Evolutionary conservation across 2,888 invertebrate species (phyloP).

Genomic region (Amblyjoppa fuscipennis): DNA sequence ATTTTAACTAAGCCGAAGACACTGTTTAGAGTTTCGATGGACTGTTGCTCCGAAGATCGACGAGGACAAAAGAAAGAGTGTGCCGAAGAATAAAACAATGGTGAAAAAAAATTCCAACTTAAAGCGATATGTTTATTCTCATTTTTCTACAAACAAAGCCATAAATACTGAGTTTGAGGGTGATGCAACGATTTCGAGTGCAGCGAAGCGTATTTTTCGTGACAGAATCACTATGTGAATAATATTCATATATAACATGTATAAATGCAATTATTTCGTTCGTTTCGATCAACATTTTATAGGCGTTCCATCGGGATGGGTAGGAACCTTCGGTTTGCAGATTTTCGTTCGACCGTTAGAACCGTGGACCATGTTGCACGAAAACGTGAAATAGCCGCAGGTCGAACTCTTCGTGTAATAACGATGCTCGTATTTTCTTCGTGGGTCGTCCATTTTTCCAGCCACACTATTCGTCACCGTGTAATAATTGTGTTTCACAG

Average conservation of each 20-base stretch:
- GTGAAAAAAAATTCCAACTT: slow-evolving; percentile 33
- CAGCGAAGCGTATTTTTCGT: slow-evolving; percentile 44
- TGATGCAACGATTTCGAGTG: slow-evolving; percentile 54
- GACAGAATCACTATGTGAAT: slow-evolving; percentile 21
- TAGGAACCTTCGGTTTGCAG: slow-evolving; percentile 92
- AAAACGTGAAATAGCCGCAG: slow-evolving; percentile 95
- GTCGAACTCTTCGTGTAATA: slow-evolving; percentile 95
- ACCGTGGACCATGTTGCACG: slow-evolving; percentile 92
- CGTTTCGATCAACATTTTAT: slow-evolving; percentile 86
- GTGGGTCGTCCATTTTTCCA: slow-evolving; percentile 88
- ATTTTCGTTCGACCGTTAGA: slow-evolving; percentile 92
- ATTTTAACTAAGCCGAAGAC: slow-evolving; percentile 33
- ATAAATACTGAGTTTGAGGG: slow-evolving; percentile 54
- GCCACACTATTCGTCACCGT: slow-evolving; percentile 93
- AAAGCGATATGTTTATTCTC: slow-evolving; percentile 47
- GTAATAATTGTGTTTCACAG: slow-evolving; percentile 87
- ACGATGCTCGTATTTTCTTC: slow-evolving; percentile 87
- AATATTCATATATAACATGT: slow-evolving; percentile 18
- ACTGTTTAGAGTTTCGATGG: not conserved
- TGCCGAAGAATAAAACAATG: slow-evolving; percentile 36
- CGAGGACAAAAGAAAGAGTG: slow-evolving; percentile 17
- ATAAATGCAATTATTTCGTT: slow-evolving; percentile 29
- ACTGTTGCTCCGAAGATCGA: not conserved
- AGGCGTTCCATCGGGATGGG: slow-evolving; percentile 91
- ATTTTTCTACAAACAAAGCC: slow-evolving; percentile 39